phyloP scores from a whole-genome alignment of 2,797 vertebrate genomes.

The Cheirogaleus major region DNA sequence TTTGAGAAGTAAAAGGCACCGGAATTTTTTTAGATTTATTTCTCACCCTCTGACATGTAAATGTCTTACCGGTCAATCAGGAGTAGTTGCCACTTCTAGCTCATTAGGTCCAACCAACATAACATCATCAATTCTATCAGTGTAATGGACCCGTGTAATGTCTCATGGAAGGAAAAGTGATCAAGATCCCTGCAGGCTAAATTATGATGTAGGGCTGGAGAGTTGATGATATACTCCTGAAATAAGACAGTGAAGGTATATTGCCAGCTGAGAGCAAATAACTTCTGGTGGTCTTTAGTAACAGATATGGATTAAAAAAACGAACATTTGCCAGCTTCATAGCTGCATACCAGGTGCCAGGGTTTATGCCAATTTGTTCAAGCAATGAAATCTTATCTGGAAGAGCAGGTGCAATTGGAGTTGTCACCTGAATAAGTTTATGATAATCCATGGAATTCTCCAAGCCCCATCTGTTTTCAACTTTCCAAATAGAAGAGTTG shows the following conservation, averaged over 20 bases:
- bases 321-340: not conserved
- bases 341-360: not conserved
- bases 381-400: constrained; percentile 53
- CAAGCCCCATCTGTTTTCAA: constrained; percentile 19
- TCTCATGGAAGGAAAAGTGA: not conserved
- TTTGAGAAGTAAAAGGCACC: not conserved
- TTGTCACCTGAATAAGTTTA: constrained; percentile 38
- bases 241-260: not conserved
- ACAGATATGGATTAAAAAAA: not conserved
- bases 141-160: not conserved
- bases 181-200: not conserved
- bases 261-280: not conserved
- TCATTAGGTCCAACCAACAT: not conserved
- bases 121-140: not conserved
- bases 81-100: not conserved
- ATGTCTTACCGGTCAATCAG: not conserved
- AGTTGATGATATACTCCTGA: not conserved
- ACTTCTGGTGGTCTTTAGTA: constrained; percentile 20
- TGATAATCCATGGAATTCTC: not conserved
- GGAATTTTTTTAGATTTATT: not conserved
- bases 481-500: not conserved
- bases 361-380: not conserved
- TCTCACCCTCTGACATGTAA: not conserved
- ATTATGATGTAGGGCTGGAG: not conserved
- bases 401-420: constrained; percentile 36